Evolutionary conservation across 2,888 invertebrate species (phyloP).

Genomic region (Caprella mutica): DNA sequence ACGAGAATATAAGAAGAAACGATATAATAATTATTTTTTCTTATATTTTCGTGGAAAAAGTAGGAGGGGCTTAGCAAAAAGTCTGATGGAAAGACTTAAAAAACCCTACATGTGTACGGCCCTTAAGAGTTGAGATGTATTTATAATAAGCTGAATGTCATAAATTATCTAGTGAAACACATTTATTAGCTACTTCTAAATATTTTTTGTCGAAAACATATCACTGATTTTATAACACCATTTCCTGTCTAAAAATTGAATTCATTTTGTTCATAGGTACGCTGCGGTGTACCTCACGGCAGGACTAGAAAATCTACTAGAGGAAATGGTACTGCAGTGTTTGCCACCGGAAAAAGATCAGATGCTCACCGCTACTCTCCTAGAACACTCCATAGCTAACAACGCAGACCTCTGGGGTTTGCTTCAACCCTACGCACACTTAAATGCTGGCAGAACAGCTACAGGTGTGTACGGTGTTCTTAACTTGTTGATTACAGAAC

Average conservation of each 20-base stretch:
- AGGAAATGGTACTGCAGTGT: conserved; percentile 67
- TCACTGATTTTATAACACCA: too few species aligned
- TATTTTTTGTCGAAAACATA: too few species aligned
- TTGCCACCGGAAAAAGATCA: conserved; percentile 48
- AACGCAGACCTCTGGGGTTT: conserved; percentile 83
- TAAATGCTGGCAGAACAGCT: conserved; percentile 76
- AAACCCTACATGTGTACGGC: too few species aligned
- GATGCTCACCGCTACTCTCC: conserved; percentile 60
- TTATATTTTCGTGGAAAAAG: too few species aligned
- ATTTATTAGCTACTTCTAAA: too few species aligned
- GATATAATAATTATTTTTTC: too few species aligned
- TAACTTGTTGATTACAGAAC: background rate
- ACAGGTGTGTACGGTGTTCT: conserved; percentile 49
- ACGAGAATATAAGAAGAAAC: too few species aligned
- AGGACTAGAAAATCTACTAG: conserved; percentile 74
- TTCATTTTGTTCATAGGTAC: conserved; percentile 47
- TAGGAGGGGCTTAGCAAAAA: too few species aligned
- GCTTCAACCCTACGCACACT: conserved; percentile 76
- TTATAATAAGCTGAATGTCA: too few species aligned
- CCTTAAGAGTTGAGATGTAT: too few species aligned
- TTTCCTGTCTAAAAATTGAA: background rate
- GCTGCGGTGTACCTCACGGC: conserved; percentile 82
- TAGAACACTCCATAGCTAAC: conserved; percentile 73
- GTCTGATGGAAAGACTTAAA: too few species aligned
- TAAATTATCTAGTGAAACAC: too few species aligned